Evolutionary conservation across 2,113 vertebrate species (phyloP).

Genomic region (Boleophthalmus pectinirostris): DNA sequence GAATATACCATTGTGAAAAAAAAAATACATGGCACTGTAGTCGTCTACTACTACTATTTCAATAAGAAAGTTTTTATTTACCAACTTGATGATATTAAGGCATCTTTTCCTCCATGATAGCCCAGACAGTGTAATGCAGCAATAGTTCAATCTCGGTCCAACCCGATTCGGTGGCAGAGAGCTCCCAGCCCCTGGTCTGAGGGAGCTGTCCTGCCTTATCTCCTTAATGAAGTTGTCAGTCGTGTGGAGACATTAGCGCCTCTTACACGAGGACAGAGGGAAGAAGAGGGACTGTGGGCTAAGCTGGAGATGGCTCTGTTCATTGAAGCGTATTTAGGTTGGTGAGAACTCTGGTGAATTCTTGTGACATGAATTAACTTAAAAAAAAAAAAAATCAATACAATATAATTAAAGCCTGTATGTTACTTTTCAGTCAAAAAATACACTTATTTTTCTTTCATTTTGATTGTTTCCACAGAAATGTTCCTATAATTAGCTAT

Average conservation of each 20-base stretch:
- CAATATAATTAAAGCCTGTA: no score
- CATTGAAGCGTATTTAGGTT: conserved; percentile 10
- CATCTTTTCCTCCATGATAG: conserved; percentile 3
- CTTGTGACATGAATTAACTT: no score
- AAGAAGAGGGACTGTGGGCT: conserved; percentile 11
- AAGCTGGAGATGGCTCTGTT: conserved; percentile 22
- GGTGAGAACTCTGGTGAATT: neutral
- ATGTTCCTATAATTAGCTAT: no score
- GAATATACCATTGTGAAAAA: no score
- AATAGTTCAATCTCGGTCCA: neutral
- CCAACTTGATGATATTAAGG: neutral
- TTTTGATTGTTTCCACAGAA: no score
- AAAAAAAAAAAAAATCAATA: no score
- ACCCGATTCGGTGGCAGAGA: conserved; percentile 23
- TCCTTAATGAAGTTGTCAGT: conserved; percentile 61
- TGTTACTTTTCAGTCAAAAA: no score
- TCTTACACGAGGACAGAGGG: neutral
- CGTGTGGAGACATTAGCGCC: conserved; percentile 29
- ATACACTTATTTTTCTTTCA: no score
- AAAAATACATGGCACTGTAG: no score
- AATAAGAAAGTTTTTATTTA: neutral
- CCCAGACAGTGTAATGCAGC: neutral
- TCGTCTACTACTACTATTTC: neutral
- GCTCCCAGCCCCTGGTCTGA: conserved; percentile 23
- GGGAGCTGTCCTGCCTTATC: conserved; percentile 53